Evolutionary conservation across 2,113 vertebrate genomes (phyloP).

Genomic region (Oreamnos americanus): DNA sequence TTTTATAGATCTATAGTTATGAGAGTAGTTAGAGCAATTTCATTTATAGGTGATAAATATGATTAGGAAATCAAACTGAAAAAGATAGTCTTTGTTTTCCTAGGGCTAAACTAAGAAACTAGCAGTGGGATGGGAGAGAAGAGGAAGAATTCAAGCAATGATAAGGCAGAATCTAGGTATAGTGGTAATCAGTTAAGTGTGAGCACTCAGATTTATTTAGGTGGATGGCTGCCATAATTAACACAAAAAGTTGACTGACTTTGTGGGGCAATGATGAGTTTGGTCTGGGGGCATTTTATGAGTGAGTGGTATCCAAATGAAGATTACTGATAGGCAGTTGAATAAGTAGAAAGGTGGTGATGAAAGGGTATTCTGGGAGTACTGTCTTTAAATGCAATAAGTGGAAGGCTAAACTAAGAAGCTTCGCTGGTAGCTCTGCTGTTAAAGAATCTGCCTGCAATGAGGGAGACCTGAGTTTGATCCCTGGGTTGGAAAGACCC

Average conservation of each 20-base stretch:
- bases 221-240: not conserved
- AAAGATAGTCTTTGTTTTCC: not conserved
- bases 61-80: conserved; percentile 27
- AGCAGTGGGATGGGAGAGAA: not conserved
- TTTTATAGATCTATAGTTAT: not conserved
- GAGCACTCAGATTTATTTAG: not conserved
- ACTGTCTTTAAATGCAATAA: not conserved
- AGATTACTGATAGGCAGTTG: not conserved
- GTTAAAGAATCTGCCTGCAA: not conserved
- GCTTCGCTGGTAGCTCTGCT: not conserved
- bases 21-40: not conserved
- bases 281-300: not conserved
- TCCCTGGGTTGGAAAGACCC: not conserved
- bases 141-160: not conserved
- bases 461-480: not conserved
- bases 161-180: not conserved
- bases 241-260: not conserved
- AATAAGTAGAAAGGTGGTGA: not conserved
- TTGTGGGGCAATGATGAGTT: not conserved
- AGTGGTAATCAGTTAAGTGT: not conserved
- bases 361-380: not conserved
- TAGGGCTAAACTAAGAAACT: not conserved
- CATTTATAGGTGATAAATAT: not conserved
- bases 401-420: not conserved
- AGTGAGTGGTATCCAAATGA: not conserved